These are phyloP conservation scores for Brachyptera putata DNA, from an alignment of 2,888 invertebrate species.

Conservation along the genomic window DNA sequence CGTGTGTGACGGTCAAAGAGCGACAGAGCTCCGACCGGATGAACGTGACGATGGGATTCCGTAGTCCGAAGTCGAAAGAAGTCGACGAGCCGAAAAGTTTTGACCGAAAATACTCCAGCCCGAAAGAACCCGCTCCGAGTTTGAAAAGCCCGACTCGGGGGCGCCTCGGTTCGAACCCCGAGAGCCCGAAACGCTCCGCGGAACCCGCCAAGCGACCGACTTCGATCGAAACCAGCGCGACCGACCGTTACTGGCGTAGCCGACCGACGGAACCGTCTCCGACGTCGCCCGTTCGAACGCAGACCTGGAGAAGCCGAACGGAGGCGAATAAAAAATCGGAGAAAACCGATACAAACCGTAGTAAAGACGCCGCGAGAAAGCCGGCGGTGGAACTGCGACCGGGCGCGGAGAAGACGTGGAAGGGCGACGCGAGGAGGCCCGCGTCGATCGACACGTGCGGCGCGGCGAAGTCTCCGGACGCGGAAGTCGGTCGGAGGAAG, in stretches of 20 bases:
- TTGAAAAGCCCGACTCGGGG: neutral
- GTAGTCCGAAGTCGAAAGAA: neutral
- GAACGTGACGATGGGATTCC: constrained; percentile 12
- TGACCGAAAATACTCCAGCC: neutral
- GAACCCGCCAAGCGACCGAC: neutral
- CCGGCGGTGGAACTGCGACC: neutral
- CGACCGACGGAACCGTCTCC: constrained; percentile 52
- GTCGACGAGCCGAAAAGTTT: neutral
- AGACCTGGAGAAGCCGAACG: neutral
- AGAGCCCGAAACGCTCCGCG: neutral
- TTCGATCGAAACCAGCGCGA: constrained; percentile 23
- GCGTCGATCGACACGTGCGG: constrained; percentile 27
- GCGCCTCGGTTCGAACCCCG: neutral
- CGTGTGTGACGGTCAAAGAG: constrained; percentile 22
- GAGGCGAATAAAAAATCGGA: neutral
- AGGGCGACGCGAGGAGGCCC: constrained; percentile 35
- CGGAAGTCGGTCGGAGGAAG: constrained; percentile 34
- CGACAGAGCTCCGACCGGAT: constrained; percentile 22
- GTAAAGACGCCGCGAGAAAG: neutral
- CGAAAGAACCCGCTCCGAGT: neutral
- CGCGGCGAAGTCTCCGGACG: constrained; percentile 33
- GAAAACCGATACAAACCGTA: neutral
- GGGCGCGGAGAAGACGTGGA: neutral
- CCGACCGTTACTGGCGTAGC: constrained; percentile 37
- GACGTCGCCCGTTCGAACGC: no score